phyloP scores from a whole-genome alignment of 1,140 invertebrate species.

The Plectrocnemia conspersa region DNA sequence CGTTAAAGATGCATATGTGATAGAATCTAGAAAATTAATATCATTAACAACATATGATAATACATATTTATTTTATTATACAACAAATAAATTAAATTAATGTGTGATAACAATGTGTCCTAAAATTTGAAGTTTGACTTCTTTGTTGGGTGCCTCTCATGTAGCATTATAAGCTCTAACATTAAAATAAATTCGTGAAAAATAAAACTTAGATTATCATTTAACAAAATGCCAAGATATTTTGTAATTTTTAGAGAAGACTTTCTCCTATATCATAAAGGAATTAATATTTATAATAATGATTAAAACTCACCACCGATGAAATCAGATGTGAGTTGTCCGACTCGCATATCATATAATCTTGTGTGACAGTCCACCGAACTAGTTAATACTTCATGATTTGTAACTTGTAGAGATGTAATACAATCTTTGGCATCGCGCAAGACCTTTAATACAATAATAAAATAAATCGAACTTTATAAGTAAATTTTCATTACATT shows the following conservation, averaged over 20 bases:
- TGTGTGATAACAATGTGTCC: too few relatives aligned
- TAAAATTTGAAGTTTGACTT: too few relatives aligned
- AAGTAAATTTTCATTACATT: too few relatives aligned
- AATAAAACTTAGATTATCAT: not conserved
- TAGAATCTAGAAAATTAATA: slow-evolving; percentile 54
- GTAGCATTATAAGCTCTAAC: too few relatives aligned
- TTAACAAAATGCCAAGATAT: slow-evolving; percentile 9
- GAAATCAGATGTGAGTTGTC: slow-evolving; percentile 77
- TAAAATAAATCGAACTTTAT: too few relatives aligned
- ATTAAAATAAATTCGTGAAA: not conserved
- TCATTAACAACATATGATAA: not conserved
- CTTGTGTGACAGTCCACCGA: slow-evolving; percentile 87
- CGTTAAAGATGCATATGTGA: slow-evolving; percentile 72
- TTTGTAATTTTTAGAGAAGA: too few relatives aligned
- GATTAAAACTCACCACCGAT: slow-evolving; percentile 61
- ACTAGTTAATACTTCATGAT: slow-evolving; percentile 85
- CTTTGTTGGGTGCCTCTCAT: too few relatives aligned
- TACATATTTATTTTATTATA: not conserved
- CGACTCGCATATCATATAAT: slow-evolving; percentile 86
- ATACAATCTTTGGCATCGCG: slow-evolving; percentile 92
- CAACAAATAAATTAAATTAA: too few relatives aligned
- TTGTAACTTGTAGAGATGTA: slow-evolving; percentile 76
- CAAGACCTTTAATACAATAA: slow-evolving; percentile 49
- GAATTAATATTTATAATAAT: slow-evolving; percentile 12
- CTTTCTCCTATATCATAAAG: slow-evolving; percentile 6